Conservation (phyloP, 2,113 vertebrate genomes). For the Indicator indicator region DNA sequence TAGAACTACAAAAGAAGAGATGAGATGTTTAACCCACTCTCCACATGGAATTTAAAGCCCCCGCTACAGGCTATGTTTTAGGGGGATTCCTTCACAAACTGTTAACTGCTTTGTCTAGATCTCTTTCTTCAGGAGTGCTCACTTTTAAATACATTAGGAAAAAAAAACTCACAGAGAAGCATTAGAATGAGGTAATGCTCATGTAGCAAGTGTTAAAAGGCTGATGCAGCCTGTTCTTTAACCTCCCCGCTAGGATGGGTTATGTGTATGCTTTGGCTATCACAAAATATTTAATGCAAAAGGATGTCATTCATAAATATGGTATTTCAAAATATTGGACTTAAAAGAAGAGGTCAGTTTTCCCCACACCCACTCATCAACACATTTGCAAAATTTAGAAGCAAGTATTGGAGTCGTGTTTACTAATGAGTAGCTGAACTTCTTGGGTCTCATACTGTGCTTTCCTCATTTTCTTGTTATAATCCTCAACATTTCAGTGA, state of each 20-base stretch:
- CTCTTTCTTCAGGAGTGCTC: neutral
- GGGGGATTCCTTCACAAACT: neutral
- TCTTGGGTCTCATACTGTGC: neutral
- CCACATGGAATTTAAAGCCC: neutral
- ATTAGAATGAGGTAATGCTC: neutral
- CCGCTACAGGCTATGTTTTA: neutral
- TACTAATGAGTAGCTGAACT: neutral
- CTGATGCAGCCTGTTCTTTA: neutral
- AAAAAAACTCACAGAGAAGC: neutral
- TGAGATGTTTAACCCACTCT: neutral
- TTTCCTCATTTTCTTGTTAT: neutral
- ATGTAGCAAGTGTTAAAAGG: neutral
- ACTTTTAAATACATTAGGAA: neutral
- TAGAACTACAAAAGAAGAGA: neutral
- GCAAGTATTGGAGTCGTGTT: neutral
- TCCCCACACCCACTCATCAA: neutral
- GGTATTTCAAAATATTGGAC: neutral
- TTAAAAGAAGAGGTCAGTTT: neutral
- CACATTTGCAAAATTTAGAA: neutral
- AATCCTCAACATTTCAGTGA: neutral
- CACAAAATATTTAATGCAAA: neutral
- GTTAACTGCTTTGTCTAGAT: neutral
- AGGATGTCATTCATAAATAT: neutral
- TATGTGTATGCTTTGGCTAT: neutral
- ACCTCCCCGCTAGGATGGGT: neutral